A percentile compares a stretch with the other conserved stretches of the same genome.
Conservation (phyloP, 2,888 invertebrate species). For the Miltochrista miniata region DNA sequence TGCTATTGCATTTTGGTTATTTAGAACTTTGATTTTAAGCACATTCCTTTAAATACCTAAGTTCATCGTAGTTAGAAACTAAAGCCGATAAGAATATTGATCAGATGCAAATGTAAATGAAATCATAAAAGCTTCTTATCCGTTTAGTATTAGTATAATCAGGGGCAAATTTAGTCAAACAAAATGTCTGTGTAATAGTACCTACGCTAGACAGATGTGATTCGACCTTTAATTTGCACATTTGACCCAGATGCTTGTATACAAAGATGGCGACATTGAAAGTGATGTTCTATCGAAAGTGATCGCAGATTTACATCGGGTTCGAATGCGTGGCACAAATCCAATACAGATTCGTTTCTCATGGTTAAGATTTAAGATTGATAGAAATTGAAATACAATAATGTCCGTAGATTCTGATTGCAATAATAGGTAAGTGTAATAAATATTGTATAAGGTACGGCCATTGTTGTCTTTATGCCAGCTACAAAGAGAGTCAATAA, state of each 20-base stretch:
- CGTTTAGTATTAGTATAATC: no score
- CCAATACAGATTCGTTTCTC: no score
- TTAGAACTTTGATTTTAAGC: not conserved
- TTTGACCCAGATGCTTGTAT: conserved; percentile 36
- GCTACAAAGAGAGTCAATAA: conserved; percentile 34
- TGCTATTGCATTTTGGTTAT: conserved; percentile 1
- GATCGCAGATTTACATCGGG: conserved; percentile 44
- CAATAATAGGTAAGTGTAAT: no score
- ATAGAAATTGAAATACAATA: conserved; percentile 16
- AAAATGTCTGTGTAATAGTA: conserved; percentile 18
- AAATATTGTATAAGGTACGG: no score
- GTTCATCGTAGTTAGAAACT: no score
- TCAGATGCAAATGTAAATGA: no score
- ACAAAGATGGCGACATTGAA: conserved; percentile 44
- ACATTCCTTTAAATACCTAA: not conserved
- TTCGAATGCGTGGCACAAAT: conserved; percentile 21
- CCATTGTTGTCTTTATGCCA: conserved; percentile 4
- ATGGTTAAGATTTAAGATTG: no score
- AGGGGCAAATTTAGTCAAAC: conserved; percentile 17
- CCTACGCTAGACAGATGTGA: conserved; percentile 17
- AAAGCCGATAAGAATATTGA: no score
- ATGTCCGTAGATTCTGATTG: conserved; percentile 20
- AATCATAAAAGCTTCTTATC: no score
- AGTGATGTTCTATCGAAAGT: conserved; percentile 57
- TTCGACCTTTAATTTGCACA: conserved; percentile 36